phyloP scores from a whole-genome alignment of 2,888 invertebrate species.

The Bursaphelenchus okinawaensis region DNA sequence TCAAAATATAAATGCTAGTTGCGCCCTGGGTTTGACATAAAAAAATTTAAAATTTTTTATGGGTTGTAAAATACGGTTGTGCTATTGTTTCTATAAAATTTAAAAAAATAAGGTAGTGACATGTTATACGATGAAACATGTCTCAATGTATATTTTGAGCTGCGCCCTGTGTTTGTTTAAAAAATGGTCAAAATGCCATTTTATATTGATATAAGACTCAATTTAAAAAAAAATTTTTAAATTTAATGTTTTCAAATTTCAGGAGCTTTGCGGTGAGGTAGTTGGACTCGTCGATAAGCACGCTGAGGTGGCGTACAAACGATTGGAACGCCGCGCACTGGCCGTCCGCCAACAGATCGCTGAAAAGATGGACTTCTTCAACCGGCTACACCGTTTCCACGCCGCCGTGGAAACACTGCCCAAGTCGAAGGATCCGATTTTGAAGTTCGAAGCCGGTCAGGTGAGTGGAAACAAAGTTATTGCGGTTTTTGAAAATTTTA shows the following conservation, averaged over 20 bases:
- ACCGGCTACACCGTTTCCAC: conserved; percentile 49
- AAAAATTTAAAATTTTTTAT: too few species aligned
- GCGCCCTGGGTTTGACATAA: too few species aligned
- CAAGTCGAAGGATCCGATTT: conserved; percentile 23
- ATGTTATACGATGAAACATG: too few species aligned
- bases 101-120: too few species aligned
- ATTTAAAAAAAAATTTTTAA: conserved; percentile 6
- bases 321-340: conserved; percentile 12
- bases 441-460: conserved; percentile 24
- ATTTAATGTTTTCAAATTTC: conserved; percentile 16
- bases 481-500: too few species aligned
- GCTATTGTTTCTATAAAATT: too few species aligned
- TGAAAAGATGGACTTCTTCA: conserved; percentile 37
- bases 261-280: conserved; percentile 21
- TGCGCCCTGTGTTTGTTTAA: too few species aligned
- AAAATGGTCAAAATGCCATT: too few species aligned
- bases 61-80: too few species aligned
- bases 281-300: conserved; percentile 24
- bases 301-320: conserved; percentile 14
- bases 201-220: too few species aligned
- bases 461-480: conserved; percentile 15
- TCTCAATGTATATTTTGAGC: too few species aligned
- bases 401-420: conserved; percentile 37
- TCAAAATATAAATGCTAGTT: too few species aligned
- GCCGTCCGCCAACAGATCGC: conserved; percentile 14